phyloP scores from a whole-genome alignment of 2,888 invertebrate species.

The Cheilosia impressa region DNA sequence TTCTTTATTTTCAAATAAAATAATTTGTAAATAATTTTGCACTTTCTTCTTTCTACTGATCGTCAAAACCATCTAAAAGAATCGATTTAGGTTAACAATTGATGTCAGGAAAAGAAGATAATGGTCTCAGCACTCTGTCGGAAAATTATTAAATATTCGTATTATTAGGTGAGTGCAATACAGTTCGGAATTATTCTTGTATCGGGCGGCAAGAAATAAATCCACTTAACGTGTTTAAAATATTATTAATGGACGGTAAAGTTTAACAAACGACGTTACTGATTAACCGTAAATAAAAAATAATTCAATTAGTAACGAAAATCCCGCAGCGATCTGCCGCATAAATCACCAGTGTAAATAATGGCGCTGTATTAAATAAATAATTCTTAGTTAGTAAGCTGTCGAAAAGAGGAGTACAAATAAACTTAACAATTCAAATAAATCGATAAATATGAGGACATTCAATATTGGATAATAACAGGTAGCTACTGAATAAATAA shows the following conservation, averaged over 20 bases:
- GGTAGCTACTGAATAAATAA: not conserved
- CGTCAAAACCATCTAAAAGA: not conserved
- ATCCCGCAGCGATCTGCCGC: too few species aligned
- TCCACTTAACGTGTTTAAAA: not conserved
- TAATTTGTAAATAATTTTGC: not conserved
- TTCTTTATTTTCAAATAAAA: not conserved
- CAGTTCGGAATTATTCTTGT: not conserved
- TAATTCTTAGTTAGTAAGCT: too few species aligned
- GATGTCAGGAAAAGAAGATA: not conserved
- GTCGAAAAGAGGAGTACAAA: too few species aligned
- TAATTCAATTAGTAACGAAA: too few species aligned
- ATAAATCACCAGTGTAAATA: too few species aligned
- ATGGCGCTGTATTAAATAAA: too few species aligned
- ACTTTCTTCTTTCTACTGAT: not conserved
- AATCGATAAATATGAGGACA: not conserved
- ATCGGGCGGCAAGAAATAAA: not conserved
- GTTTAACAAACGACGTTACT: not conserved
- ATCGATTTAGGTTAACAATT: not conserved
- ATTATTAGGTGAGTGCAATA: not conserved
- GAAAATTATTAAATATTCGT: not conserved
- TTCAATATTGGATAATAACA: not conserved
- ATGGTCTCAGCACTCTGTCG: not conserved
- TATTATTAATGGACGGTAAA: not conserved
- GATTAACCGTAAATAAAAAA: not conserved
- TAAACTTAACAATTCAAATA: too few species aligned